phyloP scores from a whole-genome alignment of 2,888 invertebrate genomes.

The Neria commutata region DNA sequence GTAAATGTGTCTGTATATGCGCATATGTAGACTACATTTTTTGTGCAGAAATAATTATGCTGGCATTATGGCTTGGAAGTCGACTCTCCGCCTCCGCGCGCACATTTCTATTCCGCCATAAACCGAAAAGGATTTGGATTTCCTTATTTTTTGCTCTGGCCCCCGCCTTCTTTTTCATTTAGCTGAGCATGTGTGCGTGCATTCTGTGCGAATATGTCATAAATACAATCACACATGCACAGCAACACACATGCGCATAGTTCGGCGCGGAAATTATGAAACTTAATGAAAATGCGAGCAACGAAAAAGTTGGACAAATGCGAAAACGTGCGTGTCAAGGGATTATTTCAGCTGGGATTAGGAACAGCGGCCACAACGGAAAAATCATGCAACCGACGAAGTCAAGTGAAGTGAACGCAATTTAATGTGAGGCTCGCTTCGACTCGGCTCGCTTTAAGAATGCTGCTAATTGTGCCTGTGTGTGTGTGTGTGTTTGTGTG shows the following conservation, averaged over 20 bases:
- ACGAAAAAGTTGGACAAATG: slow-evolving; percentile 11
- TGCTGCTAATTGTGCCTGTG: too few relatives aligned
- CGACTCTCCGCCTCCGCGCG: not conserved
- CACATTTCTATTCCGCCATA: not conserved
- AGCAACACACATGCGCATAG: not conserved
- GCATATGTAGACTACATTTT: too few relatives aligned
- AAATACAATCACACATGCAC: not conserved
- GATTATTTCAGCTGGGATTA: slow-evolving; percentile 16
- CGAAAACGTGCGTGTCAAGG: slow-evolving; percentile 20
- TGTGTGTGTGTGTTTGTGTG: too few relatives aligned
- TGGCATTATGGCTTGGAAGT: not conserved
- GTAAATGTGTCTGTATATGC: too few relatives aligned
- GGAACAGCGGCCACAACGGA: too few relatives aligned
- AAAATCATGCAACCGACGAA: too few relatives aligned
- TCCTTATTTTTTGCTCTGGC: not conserved
- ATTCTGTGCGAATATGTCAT: slow-evolving; percentile 1
- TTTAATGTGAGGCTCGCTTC: too few relatives aligned
- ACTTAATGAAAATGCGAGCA: slow-evolving; percentile 18
- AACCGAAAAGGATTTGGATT: too few relatives aligned
- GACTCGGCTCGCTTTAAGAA: too few relatives aligned
- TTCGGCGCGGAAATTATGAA: not conserved
- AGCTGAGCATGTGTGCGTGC: slow-evolving; percentile 3
- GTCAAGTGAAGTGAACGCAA: too few relatives aligned
- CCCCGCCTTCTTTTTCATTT: not conserved
- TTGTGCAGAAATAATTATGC: not conserved